Evolutionary conservation across 2,888 invertebrate genomes (phyloP).

Genomic region (Heliconius cydno): DNA sequence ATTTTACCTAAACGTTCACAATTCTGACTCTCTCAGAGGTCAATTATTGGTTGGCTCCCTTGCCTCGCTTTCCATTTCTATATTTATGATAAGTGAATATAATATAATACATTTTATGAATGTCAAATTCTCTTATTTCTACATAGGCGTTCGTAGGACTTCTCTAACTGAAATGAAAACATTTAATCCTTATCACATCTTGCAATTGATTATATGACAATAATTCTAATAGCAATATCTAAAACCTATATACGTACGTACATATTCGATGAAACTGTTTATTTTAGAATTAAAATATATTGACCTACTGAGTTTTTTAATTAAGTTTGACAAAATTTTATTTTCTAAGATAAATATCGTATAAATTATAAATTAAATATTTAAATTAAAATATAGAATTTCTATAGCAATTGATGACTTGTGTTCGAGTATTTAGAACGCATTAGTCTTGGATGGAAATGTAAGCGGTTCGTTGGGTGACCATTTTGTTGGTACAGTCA

Average conservation of each 20-base stretch:
- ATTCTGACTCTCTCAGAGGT: too few relatives aligned
- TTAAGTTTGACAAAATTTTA: background rate
- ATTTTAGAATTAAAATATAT: background rate
- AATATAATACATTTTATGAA: too few relatives aligned
- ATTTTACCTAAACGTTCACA: too few relatives aligned
- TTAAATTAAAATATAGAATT: background rate
- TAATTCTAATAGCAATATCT: background rate
- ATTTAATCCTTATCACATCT: too few relatives aligned
- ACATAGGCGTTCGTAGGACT: too few relatives aligned
- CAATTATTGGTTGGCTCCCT: too few relatives aligned
- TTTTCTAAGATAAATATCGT: background rate
- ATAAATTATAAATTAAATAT: conserved; percentile 13
- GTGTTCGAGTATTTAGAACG: conserved; percentile 29
- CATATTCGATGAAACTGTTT: background rate
- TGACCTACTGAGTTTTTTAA: background rate
- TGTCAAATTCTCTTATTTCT: too few relatives aligned
- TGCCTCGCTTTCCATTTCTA: too few relatives aligned
- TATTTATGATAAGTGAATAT: too few relatives aligned
- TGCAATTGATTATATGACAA: background rate
- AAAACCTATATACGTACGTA: too few relatives aligned
- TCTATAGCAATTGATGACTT: conserved; percentile 12
- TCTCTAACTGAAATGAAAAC: too few relatives aligned
- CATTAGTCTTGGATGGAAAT: conserved; percentile 27
- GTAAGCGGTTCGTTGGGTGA: conserved; percentile 26
- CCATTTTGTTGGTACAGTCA: conserved; percentile 36